A percentile compares a stretch with the other conserved stretches of the same genome.
These are phyloP conservation scores for Lipotes vexillifer DNA, from an alignment of 2,113 vertebrate genomes.

Conservation along the genomic window DNA sequence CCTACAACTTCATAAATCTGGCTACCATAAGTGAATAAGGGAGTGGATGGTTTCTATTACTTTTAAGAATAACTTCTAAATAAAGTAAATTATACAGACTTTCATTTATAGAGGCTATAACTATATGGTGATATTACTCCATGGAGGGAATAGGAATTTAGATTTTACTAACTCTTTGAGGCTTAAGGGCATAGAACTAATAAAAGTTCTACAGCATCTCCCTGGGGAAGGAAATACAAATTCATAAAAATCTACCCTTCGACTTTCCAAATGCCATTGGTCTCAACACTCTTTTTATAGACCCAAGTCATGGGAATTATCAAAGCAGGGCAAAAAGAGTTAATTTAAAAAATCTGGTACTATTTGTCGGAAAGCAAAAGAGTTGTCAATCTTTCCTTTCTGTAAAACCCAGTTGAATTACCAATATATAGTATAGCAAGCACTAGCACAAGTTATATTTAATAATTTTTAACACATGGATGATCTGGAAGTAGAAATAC, in stretches of 20 bases:
- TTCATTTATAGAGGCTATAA: not conserved
- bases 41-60: not conserved
- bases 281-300: not conserved
- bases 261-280: not conserved
- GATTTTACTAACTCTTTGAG: slow-evolving; percentile 22
- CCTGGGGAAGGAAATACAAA: not conserved
- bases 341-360: not conserved
- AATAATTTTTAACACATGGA: not conserved
- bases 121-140: slow-evolving; percentile 12
- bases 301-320: not conserved
- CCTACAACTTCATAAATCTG: not conserved
- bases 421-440: not conserved
- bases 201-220: not conserved
- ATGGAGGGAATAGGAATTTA: not conserved
- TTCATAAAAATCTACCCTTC: slow-evolving; percentile 27
- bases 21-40: not conserved
- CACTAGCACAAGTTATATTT: not conserved
- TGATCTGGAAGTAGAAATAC: not conserved
- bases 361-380: not conserved
- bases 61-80: slow-evolving; percentile 26
- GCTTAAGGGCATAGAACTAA: slow-evolving; percentile 20
- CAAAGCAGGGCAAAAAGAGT: not conserved
- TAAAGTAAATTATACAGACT: not conserved
- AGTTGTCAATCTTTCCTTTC: not conserved
- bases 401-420: not conserved